Percentiles rank a stretch among this genome's conserved stretches.
Evolutionary conservation across 2,113 vertebrate species (phyloP).

Genomic region (Pygoscelis antarcticus): DNA sequence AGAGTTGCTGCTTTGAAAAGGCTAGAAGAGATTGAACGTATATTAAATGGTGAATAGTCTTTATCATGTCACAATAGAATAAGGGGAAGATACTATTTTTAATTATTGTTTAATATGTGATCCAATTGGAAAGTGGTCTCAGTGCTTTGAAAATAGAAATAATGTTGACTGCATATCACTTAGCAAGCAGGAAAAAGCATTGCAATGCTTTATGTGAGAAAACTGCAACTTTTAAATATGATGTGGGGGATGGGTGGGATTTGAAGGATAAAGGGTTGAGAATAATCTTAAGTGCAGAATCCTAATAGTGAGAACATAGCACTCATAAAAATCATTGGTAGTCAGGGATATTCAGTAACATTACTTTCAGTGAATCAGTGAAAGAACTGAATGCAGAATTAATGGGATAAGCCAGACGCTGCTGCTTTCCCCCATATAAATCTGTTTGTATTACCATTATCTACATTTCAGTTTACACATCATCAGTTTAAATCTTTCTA

Average conservation of each 20-base stretch:
- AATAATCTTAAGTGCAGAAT: slow-evolving; percentile 2
- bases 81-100: slow-evolving; percentile 6
- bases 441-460: background rate
- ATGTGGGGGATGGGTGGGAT: background rate
- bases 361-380: background rate
- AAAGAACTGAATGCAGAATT: background rate
- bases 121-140: slow-evolving; percentile 29
- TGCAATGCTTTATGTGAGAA: background rate
- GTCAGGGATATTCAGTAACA: background rate
- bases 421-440: slow-evolving; percentile 2
- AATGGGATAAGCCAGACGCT: background rate
- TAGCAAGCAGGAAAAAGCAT: slow-evolving; percentile 5
- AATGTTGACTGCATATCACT: background rate
- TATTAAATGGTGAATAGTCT: slow-evolving; percentile 91
- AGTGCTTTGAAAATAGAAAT: slow-evolving; percentile 48
- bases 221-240: background rate
- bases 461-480: slow-evolving; percentile 33
- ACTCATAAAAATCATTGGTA: background rate
- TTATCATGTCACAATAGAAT: background rate
- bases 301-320: background rate
- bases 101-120: background rate
- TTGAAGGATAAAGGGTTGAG: background rate
- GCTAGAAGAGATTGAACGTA: slow-evolving; percentile 97
- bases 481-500: background rate
- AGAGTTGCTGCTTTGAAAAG: slow-evolving; percentile 94